Evolutionary conservation across 2,113 vertebrate species (phyloP).

Genomic region (Grantiella picta): DNA sequence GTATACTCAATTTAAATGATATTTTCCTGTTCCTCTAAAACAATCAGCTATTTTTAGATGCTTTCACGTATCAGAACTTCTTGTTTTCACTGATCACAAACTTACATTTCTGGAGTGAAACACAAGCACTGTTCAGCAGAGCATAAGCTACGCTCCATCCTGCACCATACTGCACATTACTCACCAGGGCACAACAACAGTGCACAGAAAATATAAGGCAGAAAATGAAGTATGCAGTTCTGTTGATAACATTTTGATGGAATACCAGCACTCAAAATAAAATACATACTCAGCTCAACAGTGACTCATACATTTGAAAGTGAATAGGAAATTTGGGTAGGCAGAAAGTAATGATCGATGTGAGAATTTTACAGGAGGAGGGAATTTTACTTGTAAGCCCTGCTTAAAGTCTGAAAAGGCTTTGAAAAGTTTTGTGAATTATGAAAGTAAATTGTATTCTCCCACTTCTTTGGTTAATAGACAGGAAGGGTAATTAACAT

Average conservation of each 20-base stretch:
- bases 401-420: background rate
- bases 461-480: background rate
- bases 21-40: background rate
- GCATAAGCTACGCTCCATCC: background rate
- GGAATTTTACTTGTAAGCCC: background rate
- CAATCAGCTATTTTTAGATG: background rate
- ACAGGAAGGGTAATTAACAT: background rate
- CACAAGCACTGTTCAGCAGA: background rate
- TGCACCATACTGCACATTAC: background rate
- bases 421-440: background rate
- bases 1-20: background rate
- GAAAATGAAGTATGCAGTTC: background rate
- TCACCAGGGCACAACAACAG: background rate
- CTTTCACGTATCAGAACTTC: background rate
- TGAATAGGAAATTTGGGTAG: background rate
- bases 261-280: background rate
- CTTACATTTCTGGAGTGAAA: background rate
- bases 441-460: background rate
- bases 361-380: background rate
- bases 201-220: background rate
- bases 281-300: background rate
- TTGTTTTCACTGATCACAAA: background rate
- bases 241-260: background rate
- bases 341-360: background rate
- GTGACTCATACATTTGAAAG: slow-evolving; percentile 6